A percentile compares a stretch with the other conserved stretches of the same genome.
Conservation (phyloP, 1,140 invertebrate genomes). For the Argopecten irradians region DNA sequence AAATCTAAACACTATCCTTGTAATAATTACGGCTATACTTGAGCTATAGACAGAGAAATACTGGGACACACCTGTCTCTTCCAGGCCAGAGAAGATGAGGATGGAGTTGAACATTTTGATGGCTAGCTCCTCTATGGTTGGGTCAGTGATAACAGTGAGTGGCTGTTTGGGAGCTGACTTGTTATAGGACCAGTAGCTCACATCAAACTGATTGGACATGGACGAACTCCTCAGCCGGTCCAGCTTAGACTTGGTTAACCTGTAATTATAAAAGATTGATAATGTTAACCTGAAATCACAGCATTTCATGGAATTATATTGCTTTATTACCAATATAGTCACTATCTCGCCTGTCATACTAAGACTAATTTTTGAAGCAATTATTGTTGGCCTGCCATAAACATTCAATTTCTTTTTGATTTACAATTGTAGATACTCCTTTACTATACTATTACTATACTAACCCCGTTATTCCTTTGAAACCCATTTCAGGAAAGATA, state of each 20-base stretch:
- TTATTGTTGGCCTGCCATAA: too few species aligned
- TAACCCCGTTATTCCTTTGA: too few species aligned
- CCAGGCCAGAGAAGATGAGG: conserved; percentile 89
- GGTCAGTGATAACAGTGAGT: conserved; percentile 89
- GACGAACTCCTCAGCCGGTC: conserved; percentile 90
- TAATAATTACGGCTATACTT: not conserved
- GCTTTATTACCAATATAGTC: not conserved
- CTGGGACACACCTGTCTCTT: conserved; percentile 74
- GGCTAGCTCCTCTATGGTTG: conserved; percentile 88
- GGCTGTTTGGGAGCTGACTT: conserved; percentile 87
- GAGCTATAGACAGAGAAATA: not conserved
- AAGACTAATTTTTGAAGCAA: too few species aligned
- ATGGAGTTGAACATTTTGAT: conserved; percentile 82
- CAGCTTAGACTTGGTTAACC: conserved; percentile 90
- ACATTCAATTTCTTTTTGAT: too few species aligned
- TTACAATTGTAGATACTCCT: too few species aligned
- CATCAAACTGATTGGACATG: conserved; percentile 77
- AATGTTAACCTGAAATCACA: not conserved
- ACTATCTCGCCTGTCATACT: too few species aligned
- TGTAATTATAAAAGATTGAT: conserved; percentile 64
- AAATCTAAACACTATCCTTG: not conserved
- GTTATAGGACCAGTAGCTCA: conserved; percentile 91
- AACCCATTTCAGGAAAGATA: too few species aligned
- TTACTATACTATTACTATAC: too few species aligned
- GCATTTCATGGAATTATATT: too few species aligned